phyloP scores from a whole-genome alignment of 2,888 invertebrate species.

The Limnephilus rhombicus region DNA sequence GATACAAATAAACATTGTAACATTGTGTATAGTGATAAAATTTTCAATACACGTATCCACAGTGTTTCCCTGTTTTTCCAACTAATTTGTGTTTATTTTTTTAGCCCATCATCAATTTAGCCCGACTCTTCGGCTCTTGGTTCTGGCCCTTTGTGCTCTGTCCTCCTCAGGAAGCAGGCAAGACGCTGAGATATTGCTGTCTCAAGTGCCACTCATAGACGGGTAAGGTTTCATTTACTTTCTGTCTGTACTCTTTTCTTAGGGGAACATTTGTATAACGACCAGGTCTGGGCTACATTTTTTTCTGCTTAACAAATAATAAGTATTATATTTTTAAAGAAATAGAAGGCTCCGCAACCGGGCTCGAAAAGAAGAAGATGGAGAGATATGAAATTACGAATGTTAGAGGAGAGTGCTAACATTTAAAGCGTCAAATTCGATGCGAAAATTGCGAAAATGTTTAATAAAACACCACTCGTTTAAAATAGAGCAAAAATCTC shows the following conservation, averaged over 20 bases:
- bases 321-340: no score
- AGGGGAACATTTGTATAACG: background rate
- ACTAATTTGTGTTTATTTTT: background rate
- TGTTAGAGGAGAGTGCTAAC: no score
- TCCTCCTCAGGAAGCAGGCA: background rate
- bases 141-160: slow-evolving; percentile 16
- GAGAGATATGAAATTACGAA: no score
- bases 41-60: background rate
- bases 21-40: background rate
- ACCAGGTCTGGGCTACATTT: background rate
- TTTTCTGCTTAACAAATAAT: background rate
- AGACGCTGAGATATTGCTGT: slow-evolving; percentile 18
- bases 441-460: no score
- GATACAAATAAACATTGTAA: background rate
- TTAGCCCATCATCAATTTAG: background rate
- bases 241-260: background rate
- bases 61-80: background rate
- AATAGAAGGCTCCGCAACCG: no score
- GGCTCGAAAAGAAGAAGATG: no score
- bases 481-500: no score
- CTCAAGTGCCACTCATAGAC: slow-evolving; percentile 26
- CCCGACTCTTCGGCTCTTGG: background rate
- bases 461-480: no score
- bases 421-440: no score
- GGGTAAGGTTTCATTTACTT: slow-evolving; percentile 16